These are phyloP conservation scores for Chorisops tibialis DNA, from an alignment of 2,888 invertebrate species.

Conservation along the genomic window DNA sequence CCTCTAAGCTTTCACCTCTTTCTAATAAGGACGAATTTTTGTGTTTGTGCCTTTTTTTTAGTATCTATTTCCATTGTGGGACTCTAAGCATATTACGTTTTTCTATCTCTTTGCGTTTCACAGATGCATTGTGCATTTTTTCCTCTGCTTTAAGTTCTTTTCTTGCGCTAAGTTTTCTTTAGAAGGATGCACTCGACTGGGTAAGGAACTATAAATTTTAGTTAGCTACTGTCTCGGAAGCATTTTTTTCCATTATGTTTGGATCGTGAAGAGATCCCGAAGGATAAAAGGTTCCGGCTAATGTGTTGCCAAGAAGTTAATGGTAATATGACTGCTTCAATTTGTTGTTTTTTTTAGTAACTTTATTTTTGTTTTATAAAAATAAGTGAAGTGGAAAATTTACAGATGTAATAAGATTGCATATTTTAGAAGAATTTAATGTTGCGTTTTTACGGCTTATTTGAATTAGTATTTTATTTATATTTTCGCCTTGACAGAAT, in stretches of 20 bases:
- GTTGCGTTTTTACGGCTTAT: too few species aligned
- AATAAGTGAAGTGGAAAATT: too few species aligned
- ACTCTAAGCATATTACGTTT: not conserved
- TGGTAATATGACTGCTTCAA: too few species aligned
- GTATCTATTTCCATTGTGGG: conserved; percentile 14
- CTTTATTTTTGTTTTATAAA: too few species aligned
- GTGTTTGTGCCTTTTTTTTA: not conserved
- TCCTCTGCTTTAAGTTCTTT: not conserved
- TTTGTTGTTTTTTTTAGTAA: too few species aligned
- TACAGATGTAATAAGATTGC: too few species aligned
- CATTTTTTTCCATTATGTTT: conserved; percentile 19
- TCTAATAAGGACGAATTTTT: not conserved
- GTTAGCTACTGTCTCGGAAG: conserved; percentile 18
- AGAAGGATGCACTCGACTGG: conserved; percentile 21
- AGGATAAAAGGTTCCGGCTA: conserved; percentile 1
- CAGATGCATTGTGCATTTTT: not conserved
- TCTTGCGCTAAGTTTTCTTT: not conserved
- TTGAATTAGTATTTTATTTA: too few species aligned
- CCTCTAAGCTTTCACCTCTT: conserved; percentile 8
- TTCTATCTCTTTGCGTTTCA: not conserved
- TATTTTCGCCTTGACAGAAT: too few species aligned
- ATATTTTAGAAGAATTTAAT: too few species aligned
- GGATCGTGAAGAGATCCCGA: conserved; percentile 4
- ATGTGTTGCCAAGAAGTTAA: not conserved
- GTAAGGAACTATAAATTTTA: conserved; percentile 23